Percentiles rank a stretch among this genome's conserved stretches.
Evolutionary conservation across 2,797 vertebrate genomes (phyloP).

Genomic region (Platyrinchus mystaceus): DNA sequence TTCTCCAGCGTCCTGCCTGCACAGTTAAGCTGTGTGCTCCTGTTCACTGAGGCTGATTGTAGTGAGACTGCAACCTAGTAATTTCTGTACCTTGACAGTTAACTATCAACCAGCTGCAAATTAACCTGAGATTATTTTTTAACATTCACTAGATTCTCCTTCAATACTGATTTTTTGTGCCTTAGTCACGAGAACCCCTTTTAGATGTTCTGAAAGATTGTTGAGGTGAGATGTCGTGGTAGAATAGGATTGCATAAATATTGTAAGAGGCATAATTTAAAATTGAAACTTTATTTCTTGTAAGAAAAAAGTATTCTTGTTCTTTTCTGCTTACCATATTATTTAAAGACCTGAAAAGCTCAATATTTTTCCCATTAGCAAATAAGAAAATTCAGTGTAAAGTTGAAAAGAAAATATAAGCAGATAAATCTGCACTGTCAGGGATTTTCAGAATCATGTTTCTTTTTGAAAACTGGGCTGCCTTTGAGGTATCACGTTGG

Average conservation of each 20-base stretch:
- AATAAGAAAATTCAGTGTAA: neutral
- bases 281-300: neutral
- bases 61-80: neutral
- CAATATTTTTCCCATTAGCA: neutral
- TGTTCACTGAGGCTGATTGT: neutral
- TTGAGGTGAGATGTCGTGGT: neutral
- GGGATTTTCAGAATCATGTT: neutral
- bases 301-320: neutral
- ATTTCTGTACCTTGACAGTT: neutral
- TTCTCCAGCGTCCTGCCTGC: neutral
- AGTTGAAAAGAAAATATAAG: neutral
- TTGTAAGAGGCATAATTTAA: neutral
- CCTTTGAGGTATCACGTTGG: neutral
- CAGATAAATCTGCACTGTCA: neutral
- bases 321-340: neutral
- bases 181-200: neutral
- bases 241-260: neutral
- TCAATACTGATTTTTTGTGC: neutral
- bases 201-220: neutral
- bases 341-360: neutral
- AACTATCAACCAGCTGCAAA: neutral
- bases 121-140: neutral
- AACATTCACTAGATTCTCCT: neutral
- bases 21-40: neutral
- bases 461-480: neutral